phyloP scores from a whole-genome alignment of 2,797 vertebrate genomes.

The Thripadectes ignobilis region DNA sequence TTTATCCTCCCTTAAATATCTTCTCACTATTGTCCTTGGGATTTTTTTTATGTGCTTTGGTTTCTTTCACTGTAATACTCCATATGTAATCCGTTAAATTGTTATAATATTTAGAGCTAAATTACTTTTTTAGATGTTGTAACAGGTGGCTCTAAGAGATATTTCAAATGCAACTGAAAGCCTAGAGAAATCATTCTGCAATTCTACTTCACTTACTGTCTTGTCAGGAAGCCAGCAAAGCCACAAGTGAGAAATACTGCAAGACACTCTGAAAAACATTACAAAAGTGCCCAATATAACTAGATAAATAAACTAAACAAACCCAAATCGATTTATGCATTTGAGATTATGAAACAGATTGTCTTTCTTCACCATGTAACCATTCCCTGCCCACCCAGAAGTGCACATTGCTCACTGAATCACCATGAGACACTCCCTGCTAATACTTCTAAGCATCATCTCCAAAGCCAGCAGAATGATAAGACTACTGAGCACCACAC shows the following conservation, averaged over 20 bases:
- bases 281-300: not conserved
- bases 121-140: not conserved
- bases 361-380: not conserved
- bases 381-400: not conserved
- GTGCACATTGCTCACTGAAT: not conserved
- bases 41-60: not conserved
- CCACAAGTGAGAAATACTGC: conserved; percentile 31
- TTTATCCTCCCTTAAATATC: not conserved
- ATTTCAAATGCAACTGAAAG: not conserved
- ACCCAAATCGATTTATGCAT: not conserved
- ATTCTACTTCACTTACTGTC: not conserved
- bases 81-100: not conserved
- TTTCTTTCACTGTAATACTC: not conserved
- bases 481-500: not conserved
- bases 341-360: not conserved
- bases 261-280: not conserved
- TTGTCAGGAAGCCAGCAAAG: conserved; percentile 42
- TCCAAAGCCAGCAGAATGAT: not conserved
- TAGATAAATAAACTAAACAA: not conserved
- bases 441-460: not conserved
- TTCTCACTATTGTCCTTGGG: not conserved
- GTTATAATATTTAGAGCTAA: not conserved
- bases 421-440: not conserved
- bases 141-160: not conserved
- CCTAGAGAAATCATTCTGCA: not conserved